A percentile compares a stretch with the other conserved stretches of the same genome.
phyloP scores from a whole-genome alignment of 2,888 invertebrate genomes.

The Nesidiocoris tenuis region DNA sequence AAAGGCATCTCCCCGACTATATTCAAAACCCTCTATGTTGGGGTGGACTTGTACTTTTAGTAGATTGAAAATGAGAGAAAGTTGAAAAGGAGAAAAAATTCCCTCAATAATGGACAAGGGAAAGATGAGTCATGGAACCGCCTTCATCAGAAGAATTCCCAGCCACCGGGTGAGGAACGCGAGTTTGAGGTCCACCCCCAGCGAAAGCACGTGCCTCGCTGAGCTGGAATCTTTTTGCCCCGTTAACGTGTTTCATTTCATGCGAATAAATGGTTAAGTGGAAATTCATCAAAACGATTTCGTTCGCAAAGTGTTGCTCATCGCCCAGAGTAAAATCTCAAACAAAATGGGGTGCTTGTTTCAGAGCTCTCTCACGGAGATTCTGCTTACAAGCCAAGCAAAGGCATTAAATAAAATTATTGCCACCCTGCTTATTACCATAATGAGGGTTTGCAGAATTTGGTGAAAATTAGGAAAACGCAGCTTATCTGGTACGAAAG shows the following conservation, averaged over 20 bases:
- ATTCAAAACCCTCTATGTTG: neutral
- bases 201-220: neutral
- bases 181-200: neutral
- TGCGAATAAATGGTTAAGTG: neutral
- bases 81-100: neutral
- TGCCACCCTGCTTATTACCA: too few species aligned
- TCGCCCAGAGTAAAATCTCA: neutral
- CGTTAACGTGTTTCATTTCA: neutral
- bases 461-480: too few species aligned
- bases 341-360: neutral
- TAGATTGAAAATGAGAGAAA: neutral
- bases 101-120: neutral
- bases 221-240: neutral
- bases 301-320: too few species aligned
- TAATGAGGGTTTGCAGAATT: too few species aligned
- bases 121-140: neutral
- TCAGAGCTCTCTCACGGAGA: too few species aligned
- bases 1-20: neutral
- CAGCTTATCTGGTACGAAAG: too few species aligned
- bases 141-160: too few species aligned
- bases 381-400: too few species aligned
- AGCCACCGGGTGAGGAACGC: neutral
- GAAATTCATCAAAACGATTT: neutral
- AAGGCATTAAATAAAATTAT: too few species aligned
- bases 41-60: neutral